Percentiles rank a stretch among this genome's conserved stretches.
Conservation (phyloP, 2,888 invertebrate genomes). For the Pristionchus entomophagus region DNA sequence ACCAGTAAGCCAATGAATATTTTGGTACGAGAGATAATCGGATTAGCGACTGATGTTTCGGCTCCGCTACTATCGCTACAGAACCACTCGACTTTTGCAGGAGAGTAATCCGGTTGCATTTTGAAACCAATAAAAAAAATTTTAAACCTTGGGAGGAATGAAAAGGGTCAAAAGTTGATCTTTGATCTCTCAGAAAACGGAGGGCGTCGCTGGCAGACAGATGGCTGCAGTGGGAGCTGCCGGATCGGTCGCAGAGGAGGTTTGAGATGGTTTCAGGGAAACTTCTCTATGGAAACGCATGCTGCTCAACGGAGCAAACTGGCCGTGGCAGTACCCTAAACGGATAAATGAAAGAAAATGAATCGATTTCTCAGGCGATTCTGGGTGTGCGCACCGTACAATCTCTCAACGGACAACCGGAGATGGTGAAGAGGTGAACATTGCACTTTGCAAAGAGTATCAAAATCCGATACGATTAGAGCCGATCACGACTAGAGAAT, state of each 20-base stretch:
- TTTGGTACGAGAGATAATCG: no score
- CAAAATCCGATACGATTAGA: background rate
- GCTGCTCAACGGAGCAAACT: no score
- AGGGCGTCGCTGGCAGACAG: slow-evolving; percentile 52
- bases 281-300: no score
- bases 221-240: slow-evolving; percentile 61
- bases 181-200: slow-evolving; percentile 33
- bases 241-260: slow-evolving; percentile 68
- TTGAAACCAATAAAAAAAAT: no score
- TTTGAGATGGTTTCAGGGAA: background rate
- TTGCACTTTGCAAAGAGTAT: background rate
- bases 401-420: slow-evolving; percentile 68
- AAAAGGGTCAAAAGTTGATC: no score
- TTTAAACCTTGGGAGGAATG: no score
- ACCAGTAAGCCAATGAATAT: background rate
- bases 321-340: no score
- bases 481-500: no score
- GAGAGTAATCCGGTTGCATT: background rate
- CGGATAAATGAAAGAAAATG: no score
- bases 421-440: slow-evolving; percentile 63
- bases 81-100: background rate
- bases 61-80: background rate
- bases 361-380: slow-evolving; percentile 48
- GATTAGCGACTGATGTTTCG: background rate
- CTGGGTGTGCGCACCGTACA: slow-evolving; percentile 68